A percentile compares a stretch with the other conserved stretches of the same genome.
Conservation (phyloP, 2,797 vertebrate genomes). For the Ctenosaura bakeri region DNA sequence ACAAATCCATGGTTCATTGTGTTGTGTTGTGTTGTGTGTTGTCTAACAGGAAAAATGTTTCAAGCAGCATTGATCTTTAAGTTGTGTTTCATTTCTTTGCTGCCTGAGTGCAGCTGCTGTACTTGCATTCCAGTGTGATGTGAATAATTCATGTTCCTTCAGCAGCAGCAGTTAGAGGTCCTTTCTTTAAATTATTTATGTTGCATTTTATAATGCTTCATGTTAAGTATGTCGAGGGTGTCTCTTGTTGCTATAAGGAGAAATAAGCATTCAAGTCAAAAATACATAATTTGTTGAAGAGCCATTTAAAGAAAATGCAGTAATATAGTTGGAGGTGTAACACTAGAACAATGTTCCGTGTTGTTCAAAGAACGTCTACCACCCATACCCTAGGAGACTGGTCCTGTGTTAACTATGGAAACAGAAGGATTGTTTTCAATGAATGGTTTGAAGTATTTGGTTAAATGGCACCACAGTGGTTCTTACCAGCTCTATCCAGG, state of each 20-base stretch:
- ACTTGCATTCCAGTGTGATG: constrained; percentile 54
- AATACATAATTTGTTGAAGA: constrained; percentile 30
- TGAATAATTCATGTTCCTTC: constrained; percentile 84
- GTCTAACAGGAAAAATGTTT: not conserved
- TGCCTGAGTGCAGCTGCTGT: not conserved
- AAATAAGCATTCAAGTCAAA: constrained; percentile 68
- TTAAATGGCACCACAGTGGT: constrained; percentile 93
- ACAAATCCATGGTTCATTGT: not conserved
- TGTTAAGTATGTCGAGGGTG: constrained; percentile 80
- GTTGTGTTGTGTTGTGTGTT: not conserved
- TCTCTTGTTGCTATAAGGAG: constrained; percentile 71
- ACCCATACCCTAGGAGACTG: constrained; percentile 50
- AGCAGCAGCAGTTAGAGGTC: constrained; percentile 80
- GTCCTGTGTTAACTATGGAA: constrained; percentile 88
- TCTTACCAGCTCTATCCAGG: constrained; percentile 96
- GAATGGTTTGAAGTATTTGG: constrained; percentile 89
- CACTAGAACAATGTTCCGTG: constrained; percentile 65
- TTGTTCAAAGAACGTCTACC: constrained; percentile 33
- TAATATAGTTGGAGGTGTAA: constrained; percentile 32
- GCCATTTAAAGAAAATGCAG: constrained; percentile 30
- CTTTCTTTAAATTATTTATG: constrained; percentile 92
- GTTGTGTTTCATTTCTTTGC: not conserved
- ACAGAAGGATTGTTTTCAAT: constrained; percentile 90
- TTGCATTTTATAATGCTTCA: constrained; percentile 77
- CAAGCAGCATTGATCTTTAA: not conserved